Base-by-base conservation (phyloP, 1,140 invertebrate species). In the Caerostris extrusa region DNA sequence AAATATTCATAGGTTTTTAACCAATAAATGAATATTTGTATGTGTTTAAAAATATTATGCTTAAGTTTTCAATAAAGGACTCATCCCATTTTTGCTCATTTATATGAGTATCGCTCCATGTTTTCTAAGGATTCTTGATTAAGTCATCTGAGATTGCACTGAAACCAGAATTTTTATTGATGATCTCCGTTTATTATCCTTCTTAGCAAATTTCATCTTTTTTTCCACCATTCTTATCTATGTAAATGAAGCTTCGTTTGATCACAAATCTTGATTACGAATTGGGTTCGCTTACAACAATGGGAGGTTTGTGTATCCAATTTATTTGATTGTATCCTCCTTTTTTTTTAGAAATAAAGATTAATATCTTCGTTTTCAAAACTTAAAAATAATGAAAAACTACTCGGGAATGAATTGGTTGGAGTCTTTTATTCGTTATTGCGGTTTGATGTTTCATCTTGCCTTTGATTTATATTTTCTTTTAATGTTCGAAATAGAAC, bases 101-200 rank as follows among this genome's bases (percentile, higher is more conserved):
- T 1, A 53, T 12, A 3, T 34, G 34, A 14, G 5, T 12, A 77
- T 53, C 50, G 12, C 71, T 53, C 71, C 71, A 12, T 77, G 71
- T 85, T 60, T 85, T 85, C 83, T n/a, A 85, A 82, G n/a, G 83
- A 53, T 57, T 77, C 53, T 77, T 87, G 55, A 88, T 90, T 58
- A 90, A 90, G 64, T 77, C 88, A 53, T 55, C 19, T 12, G 67
- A 60, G 88, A 60, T 19, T 58, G 17, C 6, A 19, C 8, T 12
- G 14, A 77, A 67, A 14, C 19, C 53, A 77, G 55, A 4, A 69
- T 71, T 90, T 77, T 77, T 58, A 90, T 77, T 56, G 64, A 90
- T 90, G 88, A 90, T 90, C 88, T 95, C 94, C 17, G 94, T 95
- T 86, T 95, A 90, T 90, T 90, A 90, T 90, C 64, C 67, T 17